These are phyloP conservation scores for honey bee (Apis mellifera) DNA, from an alignment of 1,140 invertebrate genomes.

Conservation along the genomic window DNA sequence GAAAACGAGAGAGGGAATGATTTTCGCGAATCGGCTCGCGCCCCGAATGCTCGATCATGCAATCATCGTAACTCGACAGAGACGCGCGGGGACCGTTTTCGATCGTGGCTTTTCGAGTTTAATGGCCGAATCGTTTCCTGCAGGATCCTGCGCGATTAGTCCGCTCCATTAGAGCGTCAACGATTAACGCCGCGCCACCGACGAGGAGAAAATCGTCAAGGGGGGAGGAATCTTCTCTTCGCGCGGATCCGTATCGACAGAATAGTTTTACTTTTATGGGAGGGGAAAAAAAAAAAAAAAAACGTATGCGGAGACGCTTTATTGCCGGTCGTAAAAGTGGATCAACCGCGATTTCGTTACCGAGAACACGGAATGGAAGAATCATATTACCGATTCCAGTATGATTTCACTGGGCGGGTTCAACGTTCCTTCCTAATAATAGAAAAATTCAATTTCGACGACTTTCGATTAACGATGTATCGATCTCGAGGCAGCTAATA, in stretches of 20 bases:
- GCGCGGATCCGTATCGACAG: background rate
- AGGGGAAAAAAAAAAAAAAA: background rate
- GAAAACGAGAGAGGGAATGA: too few species aligned
- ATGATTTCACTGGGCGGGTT: background rate
- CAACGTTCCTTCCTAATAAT: background rate
- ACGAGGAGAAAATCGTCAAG: conserved; percentile 59
- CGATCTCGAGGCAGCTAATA: background rate
- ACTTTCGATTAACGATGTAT: background rate
- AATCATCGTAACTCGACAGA: conserved; percentile 43
- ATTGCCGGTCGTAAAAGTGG: background rate
- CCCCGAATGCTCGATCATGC: conserved; percentile 48
- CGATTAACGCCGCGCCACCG: conserved; percentile 65
- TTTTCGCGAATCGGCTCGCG: background rate
- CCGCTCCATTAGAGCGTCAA: conserved; percentile 65
- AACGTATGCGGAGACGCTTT: background rate
- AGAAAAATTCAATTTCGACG: background rate
- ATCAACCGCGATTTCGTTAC: background rate
- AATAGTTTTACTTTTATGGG: background rate
- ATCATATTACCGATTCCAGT: background rate
- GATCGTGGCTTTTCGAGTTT: conserved; percentile 59
- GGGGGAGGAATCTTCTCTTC: conserved; percentile 53
- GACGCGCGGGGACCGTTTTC: conserved; percentile 40
- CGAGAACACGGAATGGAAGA: background rate
- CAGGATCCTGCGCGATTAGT: conserved; percentile 65
- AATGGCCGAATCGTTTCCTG: conserved; percentile 65